Conservation (phyloP, 2,888 invertebrate genomes). For the Dynastes grantii region DNA sequence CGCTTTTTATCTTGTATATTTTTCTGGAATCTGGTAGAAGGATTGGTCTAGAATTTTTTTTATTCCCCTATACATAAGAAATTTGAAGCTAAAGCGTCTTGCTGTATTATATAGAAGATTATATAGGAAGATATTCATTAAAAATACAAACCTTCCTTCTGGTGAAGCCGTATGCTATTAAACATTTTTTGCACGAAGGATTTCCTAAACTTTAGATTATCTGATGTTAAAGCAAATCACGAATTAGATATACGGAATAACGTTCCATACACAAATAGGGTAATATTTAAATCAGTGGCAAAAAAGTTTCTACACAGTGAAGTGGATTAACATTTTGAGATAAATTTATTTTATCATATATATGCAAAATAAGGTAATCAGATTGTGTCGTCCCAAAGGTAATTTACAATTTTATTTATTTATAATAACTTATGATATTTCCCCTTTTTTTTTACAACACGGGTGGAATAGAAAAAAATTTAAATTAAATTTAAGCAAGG, state of each 20-base stretch:
- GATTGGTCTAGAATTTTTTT: too few relatives aligned
- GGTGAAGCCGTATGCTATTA: too few relatives aligned
- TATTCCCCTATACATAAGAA: too few relatives aligned
- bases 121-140: too few relatives aligned
- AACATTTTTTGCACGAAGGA: too few relatives aligned
- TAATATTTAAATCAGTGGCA: conserved; percentile 30
- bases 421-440: conserved; percentile 46
- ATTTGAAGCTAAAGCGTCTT: too few relatives aligned
- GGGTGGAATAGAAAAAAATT: conserved; percentile 29
- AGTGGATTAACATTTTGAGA: conserved; percentile 40
- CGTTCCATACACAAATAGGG: conserved; percentile 9
- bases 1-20: too few relatives aligned
- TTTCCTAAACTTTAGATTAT: too few relatives aligned
- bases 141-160: too few relatives aligned
- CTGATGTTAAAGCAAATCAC: too few relatives aligned
- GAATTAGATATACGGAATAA: conserved; percentile 1
- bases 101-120: too few relatives aligned
- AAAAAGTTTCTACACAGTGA: conserved; percentile 6
- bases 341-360: conserved; percentile 47
- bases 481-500: conserved; percentile 28
- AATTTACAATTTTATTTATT: conserved; percentile 46
- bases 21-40: too few relatives aligned
- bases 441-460: conserved; percentile 26
- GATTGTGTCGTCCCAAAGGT: conserved; percentile 41
- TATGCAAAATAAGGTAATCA: conserved; percentile 45